phyloP scores from a whole-genome alignment of 53 echinoderm and acorn worm genomes.

The Paelopatides confundens region DNA sequence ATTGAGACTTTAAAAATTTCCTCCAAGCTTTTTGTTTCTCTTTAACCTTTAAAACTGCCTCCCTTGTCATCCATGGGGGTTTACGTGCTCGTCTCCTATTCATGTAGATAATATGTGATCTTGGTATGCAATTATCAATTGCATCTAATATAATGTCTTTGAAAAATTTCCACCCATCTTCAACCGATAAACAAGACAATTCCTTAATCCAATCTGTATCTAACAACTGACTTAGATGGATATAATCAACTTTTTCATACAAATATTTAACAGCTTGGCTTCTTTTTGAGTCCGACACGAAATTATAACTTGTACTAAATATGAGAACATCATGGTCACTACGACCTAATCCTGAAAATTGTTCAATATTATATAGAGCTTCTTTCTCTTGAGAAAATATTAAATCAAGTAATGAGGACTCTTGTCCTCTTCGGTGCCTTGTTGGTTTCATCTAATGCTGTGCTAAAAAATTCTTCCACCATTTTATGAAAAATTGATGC shows the following conservation, averaged over 20 bases:
- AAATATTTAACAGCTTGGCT: not conserved
- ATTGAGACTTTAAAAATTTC: not conserved
- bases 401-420: slow-evolving; percentile 17
- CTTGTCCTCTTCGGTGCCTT: slow-evolving; percentile 8
- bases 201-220: not conserved
- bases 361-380: not conserved
- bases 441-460: not conserved
- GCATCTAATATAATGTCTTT: not conserved
- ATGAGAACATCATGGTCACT: too few species aligned
- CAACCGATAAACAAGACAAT: not conserved
- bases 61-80: not conserved
- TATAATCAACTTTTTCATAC: too few species aligned
- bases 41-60: not conserved
- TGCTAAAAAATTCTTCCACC: not conserved
- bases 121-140: too few species aligned
- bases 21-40: not conserved
- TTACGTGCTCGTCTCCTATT: too few species aligned
- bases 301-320: too few species aligned
- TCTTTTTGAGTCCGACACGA: not conserved
- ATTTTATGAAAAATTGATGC: not conserved
- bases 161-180: not conserved
- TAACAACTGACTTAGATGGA: too few species aligned
- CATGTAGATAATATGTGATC: too few species aligned
- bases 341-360: slow-evolving; percentile 21
- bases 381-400: slow-evolving; percentile 6